Conservation (phyloP, 2,888 invertebrate genomes). For the Sclerodermus sp. region DNA sequence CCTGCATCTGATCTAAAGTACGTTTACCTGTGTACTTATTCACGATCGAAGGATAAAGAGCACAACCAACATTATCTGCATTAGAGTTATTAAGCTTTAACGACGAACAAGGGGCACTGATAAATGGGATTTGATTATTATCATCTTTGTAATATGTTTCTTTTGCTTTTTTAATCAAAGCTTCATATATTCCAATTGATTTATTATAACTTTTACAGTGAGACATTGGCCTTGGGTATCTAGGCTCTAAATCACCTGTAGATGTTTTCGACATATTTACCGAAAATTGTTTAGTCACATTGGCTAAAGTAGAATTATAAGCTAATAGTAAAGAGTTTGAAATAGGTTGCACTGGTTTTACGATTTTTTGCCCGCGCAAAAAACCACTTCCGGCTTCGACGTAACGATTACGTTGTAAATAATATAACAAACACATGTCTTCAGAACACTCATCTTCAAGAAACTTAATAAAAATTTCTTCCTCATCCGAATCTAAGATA, state of each 20-base stretch:
- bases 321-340: conserved; percentile 40
- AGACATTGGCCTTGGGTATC: conserved; percentile 49
- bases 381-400: conserved; percentile 37
- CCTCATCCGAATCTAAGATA: conserved; percentile 66
- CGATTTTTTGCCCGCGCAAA: neutral
- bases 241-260: conserved; percentile 18
- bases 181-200: conserved; percentile 36
- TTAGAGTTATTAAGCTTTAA: conserved; percentile 24
- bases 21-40: conserved; percentile 33
- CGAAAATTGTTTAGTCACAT: conserved; percentile 42
- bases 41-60: conserved; percentile 36
- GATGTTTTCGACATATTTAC: conserved; percentile 11
- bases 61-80: conserved; percentile 28
- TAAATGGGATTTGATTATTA: conserved; percentile 43
- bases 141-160: conserved; percentile 44
- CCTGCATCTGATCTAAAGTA: conserved; percentile 29
- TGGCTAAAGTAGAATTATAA: conserved; percentile 47
- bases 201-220: conserved; percentile 33
- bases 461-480: conserved; percentile 69
- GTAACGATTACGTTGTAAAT: conserved; percentile 64
- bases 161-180: conserved; percentile 40
- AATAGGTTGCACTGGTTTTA: conserved; percentile 23
- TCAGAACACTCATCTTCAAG: conserved; percentile 66
- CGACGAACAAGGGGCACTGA: conserved; percentile 47
- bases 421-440: conserved; percentile 72